Evolutionary conservation across 2,797 vertebrate species (phyloP).

Genomic region (Vireo griseus): DNA sequence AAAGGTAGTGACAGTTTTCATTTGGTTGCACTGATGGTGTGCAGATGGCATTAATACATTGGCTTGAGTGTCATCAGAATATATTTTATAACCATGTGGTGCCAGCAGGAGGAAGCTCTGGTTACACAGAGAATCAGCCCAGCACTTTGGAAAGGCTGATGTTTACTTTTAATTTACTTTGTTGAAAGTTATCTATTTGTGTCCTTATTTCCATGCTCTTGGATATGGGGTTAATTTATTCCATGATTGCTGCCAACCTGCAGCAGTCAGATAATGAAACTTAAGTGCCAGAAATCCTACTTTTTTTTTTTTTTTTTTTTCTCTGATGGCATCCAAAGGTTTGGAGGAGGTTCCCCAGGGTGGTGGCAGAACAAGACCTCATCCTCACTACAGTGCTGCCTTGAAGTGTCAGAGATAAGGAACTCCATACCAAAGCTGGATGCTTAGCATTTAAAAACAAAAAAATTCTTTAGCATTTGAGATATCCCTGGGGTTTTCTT

Average conservation of each 20-base stretch:
- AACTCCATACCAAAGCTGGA: neutral
- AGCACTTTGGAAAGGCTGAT: neutral
- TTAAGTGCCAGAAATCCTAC: conserved; percentile 44
- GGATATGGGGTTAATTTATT: conserved; percentile 71
- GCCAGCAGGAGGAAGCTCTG: neutral
- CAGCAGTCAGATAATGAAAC: conserved; percentile 67
- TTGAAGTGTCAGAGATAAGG: neutral
- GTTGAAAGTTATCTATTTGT: conserved; percentile 59
- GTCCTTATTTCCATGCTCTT: conserved; percentile 68
- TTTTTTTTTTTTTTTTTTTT: conserved; percentile 26
- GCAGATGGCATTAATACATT: neutral
- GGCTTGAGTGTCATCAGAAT: neutral
- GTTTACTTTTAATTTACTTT: conserved; percentile 65
- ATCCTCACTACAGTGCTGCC: neutral
- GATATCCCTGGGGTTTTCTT: neutral
- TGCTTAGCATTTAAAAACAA: neutral
- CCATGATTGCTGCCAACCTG: conserved; percentile 64
- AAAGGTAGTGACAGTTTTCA: neutral
- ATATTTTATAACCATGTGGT: neutral
- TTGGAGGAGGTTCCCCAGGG: neutral
- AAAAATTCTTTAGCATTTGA: neutral
- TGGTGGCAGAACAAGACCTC: neutral
- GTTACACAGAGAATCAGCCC: neutral
- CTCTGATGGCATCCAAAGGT: conserved; percentile 37
- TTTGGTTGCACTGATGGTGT: neutral